A percentile compares a stretch with the other conserved stretches of the same genome.
These are phyloP conservation scores for Biston betularia DNA, from an alignment of 2,888 invertebrate genomes.

Conservation along the genomic window DNA sequence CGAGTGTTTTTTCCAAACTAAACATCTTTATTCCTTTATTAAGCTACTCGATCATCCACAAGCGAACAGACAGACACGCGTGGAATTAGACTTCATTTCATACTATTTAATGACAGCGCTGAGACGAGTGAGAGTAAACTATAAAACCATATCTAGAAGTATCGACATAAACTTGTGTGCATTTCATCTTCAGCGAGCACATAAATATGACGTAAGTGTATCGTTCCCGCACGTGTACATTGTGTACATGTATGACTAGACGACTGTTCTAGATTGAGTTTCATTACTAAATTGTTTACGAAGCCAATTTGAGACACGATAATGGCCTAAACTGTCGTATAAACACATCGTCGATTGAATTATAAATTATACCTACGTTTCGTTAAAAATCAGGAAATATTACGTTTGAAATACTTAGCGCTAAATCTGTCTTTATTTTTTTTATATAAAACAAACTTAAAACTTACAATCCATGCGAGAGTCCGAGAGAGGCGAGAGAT, in stretches of 20 bases:
- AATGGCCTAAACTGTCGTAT: constrained; percentile 1
- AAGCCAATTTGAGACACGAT: background rate
- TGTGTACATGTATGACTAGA: background rate
- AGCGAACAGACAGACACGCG: no score
- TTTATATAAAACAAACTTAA: background rate
- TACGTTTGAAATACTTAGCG: background rate
- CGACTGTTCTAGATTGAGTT: background rate
- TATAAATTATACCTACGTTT: background rate
- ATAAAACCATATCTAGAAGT: background rate
- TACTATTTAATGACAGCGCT: no score
- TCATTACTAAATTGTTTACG: constrained; percentile 3
- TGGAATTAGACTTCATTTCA: no score
- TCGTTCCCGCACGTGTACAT: constrained; percentile 5
- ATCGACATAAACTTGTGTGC: background rate
- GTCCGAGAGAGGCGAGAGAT: constrained; percentile 15
- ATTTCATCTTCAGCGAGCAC: background rate
- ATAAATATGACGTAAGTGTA: constrained; percentile 14
- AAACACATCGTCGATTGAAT: background rate
- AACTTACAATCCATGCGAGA: constrained; percentile 46
- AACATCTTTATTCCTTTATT: no score
- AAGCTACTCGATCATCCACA: no score
- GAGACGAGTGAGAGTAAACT: no score
- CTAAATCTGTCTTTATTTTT: background rate
- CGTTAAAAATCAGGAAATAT: background rate
- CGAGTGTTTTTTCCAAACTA: no score